Conservation (phyloP, 2,113 vertebrate species). For the Chaetops frenatus region DNA sequence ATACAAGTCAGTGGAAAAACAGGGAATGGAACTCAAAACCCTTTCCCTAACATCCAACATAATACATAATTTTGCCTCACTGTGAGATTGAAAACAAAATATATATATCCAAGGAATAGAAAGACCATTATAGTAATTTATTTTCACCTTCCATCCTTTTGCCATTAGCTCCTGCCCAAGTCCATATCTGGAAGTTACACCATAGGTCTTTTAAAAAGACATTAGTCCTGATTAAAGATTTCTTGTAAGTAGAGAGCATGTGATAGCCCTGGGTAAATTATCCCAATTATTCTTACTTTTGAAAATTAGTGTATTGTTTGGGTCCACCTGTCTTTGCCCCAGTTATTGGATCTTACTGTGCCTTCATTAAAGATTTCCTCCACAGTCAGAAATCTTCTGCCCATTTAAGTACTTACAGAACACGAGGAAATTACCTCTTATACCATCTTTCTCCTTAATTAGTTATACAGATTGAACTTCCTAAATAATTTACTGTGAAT, state of each 20-base stretch:
- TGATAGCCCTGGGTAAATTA: background rate
- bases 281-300: constrained; percentile 3
- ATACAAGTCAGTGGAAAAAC: background rate
- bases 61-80: background rate
- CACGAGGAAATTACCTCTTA: constrained; percentile 38
- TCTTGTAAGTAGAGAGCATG: background rate
- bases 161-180: background rate
- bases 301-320: constrained; percentile 5
- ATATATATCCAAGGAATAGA: background rate
- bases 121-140: background rate
- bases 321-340: background rate
- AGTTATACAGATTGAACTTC: constrained; percentile 48
- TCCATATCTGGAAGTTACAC: background rate
- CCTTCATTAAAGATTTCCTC: constrained; percentile 17
- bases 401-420: background rate
- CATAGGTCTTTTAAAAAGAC: background rate
- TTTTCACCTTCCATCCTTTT: background rate
- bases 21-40: background rate
- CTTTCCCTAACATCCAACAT: background rate
- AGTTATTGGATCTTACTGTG: background rate
- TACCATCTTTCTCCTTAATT: constrained; percentile 26
- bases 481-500: constrained; percentile 40
- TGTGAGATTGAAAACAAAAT: background rate
- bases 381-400: constrained; percentile 8
- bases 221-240: constrained; percentile 4